Evolutionary conservation across 2,888 invertebrate genomes (phyloP), one percentile per base, ranked within the genome.

Genomic region (Archaeoteleia sp.): DNA sequence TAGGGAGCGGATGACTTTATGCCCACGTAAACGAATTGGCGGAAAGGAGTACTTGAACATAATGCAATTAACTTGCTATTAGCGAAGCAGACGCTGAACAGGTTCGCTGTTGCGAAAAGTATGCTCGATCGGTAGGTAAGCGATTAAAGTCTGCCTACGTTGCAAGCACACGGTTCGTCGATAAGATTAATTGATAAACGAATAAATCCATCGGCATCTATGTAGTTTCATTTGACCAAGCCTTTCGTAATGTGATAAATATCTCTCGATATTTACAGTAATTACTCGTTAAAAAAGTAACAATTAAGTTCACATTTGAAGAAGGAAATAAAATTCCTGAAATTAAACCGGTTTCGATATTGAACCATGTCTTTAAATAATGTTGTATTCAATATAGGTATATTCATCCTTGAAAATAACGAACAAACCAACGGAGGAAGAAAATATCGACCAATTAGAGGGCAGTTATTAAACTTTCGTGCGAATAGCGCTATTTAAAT

Each of bases 181-280:
- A 78, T 78, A 77, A 78, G 78, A 78, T 78, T 78, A 78, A 78
- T 78, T 77, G 77, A 78, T 78, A 75, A 78, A 71, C 70, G 71
- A 72, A 42, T 66, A 65, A 74, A 76, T 73, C 73, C 73, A 75
- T 73, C 69, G 58, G 67, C 66, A 34, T 43, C 10, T 23, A 10
- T 9, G 2, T n/a, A 25, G 3, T 15, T 42, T 42, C 8, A 2
- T 27, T 43, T 15, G 12, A 14, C 15, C 14, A 1, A 14, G 8
- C 6, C 14, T 35, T 5, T 23, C 20, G 20, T 13, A 6, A 13
- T 27, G 25, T n/a, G 8, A 8, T 8, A 8, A 7, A 8, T 8
- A 29, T n/a, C 29, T 17, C 20, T 34, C 35, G 2, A 32, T 32
- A 9, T 32, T 10, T 32, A 32, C 9, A 32, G 9, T 12, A 2